Base-by-base conservation (phyloP, 2,113 vertebrate species). In the Sinocyclocheilus rhinocerous region DNA sequence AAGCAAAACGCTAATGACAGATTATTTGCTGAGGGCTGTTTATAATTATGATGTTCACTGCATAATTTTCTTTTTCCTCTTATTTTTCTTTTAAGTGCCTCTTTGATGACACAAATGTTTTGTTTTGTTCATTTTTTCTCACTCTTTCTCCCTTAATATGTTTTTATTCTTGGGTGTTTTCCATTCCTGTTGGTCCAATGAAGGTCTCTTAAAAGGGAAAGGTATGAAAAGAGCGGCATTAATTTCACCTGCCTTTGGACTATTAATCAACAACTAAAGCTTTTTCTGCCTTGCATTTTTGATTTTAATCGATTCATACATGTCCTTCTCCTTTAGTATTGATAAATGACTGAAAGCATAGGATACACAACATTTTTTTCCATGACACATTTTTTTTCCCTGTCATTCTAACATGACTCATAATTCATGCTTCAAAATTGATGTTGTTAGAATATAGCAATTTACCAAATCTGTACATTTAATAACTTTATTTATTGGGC, bases 131-230 rank as follows among this genome's bases (percentile, higher is more conserved):
- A 77, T 88, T 87, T 87, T 91, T 90, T 91, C 83, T 85, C 65
- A 72, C 83, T 77, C 65, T 76, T 84, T 83, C 88, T 87, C 72
- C 87, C 79, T 83, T 82, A 89, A 92, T 79, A 89, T 89, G 92
- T 90, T 88, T 92, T 88, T 93, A 63, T 90, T 87, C 89, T 92
- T 90, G 63, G 81, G 81, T 82, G 81, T 92, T 92, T 94, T 91
- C 87, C 94, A 93, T 93, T 90, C 90, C 93, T 91, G 89, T 93
- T 94, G 93, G 90, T 93, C 87, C 92, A 94, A 89, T 90, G 85
- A 91, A 95, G 94, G 92, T 95, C 93, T 93, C 93, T 94, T 87
- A 92, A 94, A 95, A 96, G 93, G 93, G 92, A 94, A 95, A 96
- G 94, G 93, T 94, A 96, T 94, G 94, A 93, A 80, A 85, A 87